Conservation (phyloP, 2,797 vertebrate species). For the Pempheris klunzingeri region DNA sequence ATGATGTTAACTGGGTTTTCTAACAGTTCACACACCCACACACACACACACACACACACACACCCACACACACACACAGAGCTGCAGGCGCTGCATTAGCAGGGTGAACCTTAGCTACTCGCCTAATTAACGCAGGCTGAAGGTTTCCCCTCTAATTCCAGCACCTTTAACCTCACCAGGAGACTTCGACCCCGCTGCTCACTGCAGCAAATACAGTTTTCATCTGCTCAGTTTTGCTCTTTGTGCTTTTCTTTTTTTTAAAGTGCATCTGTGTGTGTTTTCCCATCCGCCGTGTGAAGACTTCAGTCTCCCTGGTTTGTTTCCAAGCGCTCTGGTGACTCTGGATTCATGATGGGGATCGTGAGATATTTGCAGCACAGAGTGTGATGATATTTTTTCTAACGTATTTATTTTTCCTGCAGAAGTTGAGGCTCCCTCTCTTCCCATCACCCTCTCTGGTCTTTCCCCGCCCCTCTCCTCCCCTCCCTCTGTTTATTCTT, state of each 20-base stretch:
- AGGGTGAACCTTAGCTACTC: conserved; percentile 68
- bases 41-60: conserved; percentile 6
- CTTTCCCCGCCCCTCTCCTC: conserved; percentile 49
- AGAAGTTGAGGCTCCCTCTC: conserved; percentile 36
- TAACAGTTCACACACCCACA: neutral
- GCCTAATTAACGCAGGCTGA: conserved; percentile 71
- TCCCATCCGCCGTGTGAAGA: neutral
- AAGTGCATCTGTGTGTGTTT: conserved; percentile 3
- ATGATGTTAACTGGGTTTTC: neutral
- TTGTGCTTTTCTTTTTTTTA: conserved; percentile 15
- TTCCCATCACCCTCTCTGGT: conserved; percentile 35
- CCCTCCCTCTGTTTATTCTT: conserved; percentile 83
- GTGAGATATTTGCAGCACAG: conserved; percentile 11
- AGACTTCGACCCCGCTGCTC: conserved; percentile 12
- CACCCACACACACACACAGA: conserved; percentile 34
- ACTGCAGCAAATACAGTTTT: conserved; percentile 16
- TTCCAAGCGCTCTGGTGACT: conserved; percentile 4
- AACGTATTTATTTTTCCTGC: conserved; percentile 32
- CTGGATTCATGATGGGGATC: conserved; percentile 19
- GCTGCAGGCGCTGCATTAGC: conserved; percentile 58
- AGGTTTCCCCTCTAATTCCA: conserved; percentile 69
- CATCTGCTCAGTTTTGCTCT: neutral
- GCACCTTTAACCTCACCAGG: conserved; percentile 69
- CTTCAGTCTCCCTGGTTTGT: neutral
- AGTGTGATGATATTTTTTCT: conserved; percentile 10